Evolutionary conservation across 2,113 vertebrate genomes (phyloP).

Genomic region (Baryphthengus martii): DNA sequence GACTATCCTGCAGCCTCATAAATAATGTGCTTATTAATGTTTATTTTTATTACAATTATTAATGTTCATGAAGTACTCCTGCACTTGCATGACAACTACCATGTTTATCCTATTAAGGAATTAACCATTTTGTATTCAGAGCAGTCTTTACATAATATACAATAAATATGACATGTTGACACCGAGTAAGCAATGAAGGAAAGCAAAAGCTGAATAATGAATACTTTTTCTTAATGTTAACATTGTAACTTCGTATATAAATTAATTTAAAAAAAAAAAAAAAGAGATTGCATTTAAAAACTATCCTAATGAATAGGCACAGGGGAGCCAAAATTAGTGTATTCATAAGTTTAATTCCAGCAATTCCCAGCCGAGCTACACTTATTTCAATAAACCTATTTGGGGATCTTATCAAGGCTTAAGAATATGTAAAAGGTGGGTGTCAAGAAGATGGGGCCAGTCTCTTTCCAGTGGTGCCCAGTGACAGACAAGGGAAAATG

Average conservation of each 20-base stretch:
- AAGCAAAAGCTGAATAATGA: not conserved
- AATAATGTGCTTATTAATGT: not conserved
- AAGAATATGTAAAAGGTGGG: no score
- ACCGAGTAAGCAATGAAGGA: not conserved
- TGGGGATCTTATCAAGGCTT: no score
- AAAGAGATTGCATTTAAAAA: not conserved
- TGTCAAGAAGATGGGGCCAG: no score
- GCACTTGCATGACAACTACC: not conserved
- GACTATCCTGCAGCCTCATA: not conserved
- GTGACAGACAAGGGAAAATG: no score
- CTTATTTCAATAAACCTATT: not conserved
- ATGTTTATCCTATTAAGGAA: not conserved
- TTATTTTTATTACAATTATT: not conserved
- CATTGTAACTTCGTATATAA: not conserved
- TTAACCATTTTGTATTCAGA: conserved; percentile 4
- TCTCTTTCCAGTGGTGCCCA: no score
- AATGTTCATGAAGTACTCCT: not conserved
- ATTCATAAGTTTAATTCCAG: not conserved
- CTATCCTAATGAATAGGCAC: not conserved
- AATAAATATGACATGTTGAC: not conserved
- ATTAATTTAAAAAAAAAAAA: not conserved
- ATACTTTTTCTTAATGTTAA: not conserved
- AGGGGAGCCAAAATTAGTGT: not conserved
- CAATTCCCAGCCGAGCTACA: not conserved
- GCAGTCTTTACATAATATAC: not conserved